These are phyloP conservation scores for Asarcornis scutulata DNA, from an alignment of 2,113 vertebrate species.

Conservation along the genomic window DNA sequence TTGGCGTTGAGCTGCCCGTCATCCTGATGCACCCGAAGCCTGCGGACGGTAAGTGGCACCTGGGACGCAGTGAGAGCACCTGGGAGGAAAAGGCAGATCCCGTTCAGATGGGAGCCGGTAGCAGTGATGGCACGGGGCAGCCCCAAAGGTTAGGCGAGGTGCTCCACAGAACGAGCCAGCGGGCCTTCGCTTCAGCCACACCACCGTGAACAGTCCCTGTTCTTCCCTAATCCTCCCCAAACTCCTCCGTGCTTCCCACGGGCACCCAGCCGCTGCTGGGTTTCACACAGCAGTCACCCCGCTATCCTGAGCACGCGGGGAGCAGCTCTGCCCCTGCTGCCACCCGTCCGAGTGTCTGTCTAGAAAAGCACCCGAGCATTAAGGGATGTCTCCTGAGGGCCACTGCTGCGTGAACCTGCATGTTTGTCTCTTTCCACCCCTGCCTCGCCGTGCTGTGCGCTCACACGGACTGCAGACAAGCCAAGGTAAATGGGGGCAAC, in stretches of 20 bases:
- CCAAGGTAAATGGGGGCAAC: conserved; percentile 45
- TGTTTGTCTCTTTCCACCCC: neutral
- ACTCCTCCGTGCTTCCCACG: too few relatives aligned
- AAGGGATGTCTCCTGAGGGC: neutral
- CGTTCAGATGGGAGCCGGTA: neutral
- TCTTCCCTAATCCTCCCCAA: too few relatives aligned
- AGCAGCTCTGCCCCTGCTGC: neutral
- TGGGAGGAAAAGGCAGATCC: neutral
- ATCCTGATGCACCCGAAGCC: conserved; percentile 90
- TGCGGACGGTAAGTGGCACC: conserved; percentile 65
- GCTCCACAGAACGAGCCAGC: neutral
- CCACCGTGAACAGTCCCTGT: too few relatives aligned
- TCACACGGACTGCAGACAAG: conserved; percentile 30
- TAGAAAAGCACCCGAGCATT: neutral
- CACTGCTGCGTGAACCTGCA: neutral
- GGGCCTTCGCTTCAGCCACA: too few relatives aligned
- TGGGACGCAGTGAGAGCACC: rapidly evolving
- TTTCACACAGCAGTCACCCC: neutral
- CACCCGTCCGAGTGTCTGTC: rapidly evolving
- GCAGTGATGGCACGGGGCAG: neutral
- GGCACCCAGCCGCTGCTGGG: too few relatives aligned
- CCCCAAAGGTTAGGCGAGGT: neutral
- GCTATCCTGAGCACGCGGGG: neutral
- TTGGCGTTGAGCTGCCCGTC: conserved; percentile 84
- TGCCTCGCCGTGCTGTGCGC: neutral